Evolutionary conservation across 64 coral and sea anemone species (phyloP).

Genomic region (Montipora efflorescens): DNA sequence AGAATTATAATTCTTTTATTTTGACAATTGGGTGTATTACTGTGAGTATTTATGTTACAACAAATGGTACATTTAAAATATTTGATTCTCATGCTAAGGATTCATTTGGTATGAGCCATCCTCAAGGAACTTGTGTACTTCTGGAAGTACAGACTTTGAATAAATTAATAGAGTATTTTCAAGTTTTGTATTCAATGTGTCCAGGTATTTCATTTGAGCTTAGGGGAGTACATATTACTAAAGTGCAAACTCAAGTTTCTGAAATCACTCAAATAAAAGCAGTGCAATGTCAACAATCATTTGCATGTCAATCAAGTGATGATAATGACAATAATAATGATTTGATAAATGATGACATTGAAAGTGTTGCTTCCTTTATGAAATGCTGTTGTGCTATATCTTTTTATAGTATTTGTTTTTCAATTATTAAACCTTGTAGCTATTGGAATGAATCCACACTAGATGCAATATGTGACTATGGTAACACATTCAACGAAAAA

Average conservation of each 20-base stretch:
- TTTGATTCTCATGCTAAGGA: no score
- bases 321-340: constrained; percentile 22
- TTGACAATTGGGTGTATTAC: not conserved
- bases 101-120: constrained; percentile 54
- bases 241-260: constrained; percentile 23
- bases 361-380: no score
- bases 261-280: constrained; percentile 17
- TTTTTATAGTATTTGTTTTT: constrained; percentile 76
- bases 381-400: constrained; percentile 38
- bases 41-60: no score
- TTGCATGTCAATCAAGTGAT: not conserved
- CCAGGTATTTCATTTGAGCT: constrained; percentile 68
- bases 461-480: constrained; percentile 52
- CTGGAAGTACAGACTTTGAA: constrained; percentile 51
- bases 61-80: no score
- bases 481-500: not conserved
- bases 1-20: constrained; percentile 65
- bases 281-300: not conserved
- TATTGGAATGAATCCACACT: constrained; percentile 52
- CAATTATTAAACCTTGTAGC: constrained; percentile 64
- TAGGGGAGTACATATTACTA: constrained; percentile 66
- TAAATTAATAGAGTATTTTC: constrained; percentile 68
- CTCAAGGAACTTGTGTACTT: constrained; percentile 74
- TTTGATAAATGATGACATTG: no score
- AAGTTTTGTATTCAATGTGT: constrained; percentile 39